Evolutionary conservation across 1,140 invertebrate genomes (phyloP).

Genomic region (Diachasma alloeum): DNA sequence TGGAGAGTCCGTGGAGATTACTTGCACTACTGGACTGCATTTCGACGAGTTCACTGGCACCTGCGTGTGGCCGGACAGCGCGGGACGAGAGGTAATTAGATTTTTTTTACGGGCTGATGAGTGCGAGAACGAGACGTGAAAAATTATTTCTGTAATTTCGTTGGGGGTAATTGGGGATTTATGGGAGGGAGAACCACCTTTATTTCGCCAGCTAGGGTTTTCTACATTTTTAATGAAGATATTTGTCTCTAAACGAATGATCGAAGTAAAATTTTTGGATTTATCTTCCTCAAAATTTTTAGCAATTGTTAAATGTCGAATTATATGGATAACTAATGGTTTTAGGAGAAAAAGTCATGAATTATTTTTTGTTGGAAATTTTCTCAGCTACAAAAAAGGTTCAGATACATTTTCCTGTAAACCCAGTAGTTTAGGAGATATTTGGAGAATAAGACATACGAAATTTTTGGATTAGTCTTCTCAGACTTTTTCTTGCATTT

Average conservation of each 20-base stretch:
- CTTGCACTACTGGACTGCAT: slow-evolving; percentile 84
- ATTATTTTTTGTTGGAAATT: too few species aligned
- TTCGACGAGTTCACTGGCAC: slow-evolving; percentile 88
- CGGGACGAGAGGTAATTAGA: slow-evolving; percentile 72
- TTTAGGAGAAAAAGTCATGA: too few species aligned
- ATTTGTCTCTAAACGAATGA: not conserved
- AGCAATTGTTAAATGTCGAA: not conserved
- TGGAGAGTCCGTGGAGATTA: slow-evolving; percentile 80
- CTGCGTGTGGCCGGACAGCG: slow-evolving; percentile 87
- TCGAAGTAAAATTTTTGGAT: not conserved
- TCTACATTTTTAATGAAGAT: too few species aligned
- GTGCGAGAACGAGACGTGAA: not conserved
- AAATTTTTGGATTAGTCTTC: not conserved
- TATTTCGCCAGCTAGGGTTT: too few species aligned
- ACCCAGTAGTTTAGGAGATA: too few species aligned
- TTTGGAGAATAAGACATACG: too few species aligned
- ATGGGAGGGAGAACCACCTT: too few species aligned
- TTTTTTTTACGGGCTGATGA: not conserved
- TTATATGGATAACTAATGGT: too few species aligned
- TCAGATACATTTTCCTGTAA: not conserved
- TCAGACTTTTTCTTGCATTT: not conserved
- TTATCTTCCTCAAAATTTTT: not conserved
- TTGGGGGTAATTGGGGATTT: too few species aligned
- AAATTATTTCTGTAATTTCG: too few species aligned
- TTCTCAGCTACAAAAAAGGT: too few species aligned